phyloP scores from a whole-genome alignment of 2,888 invertebrate species.

The Stictocephala bisonia region DNA sequence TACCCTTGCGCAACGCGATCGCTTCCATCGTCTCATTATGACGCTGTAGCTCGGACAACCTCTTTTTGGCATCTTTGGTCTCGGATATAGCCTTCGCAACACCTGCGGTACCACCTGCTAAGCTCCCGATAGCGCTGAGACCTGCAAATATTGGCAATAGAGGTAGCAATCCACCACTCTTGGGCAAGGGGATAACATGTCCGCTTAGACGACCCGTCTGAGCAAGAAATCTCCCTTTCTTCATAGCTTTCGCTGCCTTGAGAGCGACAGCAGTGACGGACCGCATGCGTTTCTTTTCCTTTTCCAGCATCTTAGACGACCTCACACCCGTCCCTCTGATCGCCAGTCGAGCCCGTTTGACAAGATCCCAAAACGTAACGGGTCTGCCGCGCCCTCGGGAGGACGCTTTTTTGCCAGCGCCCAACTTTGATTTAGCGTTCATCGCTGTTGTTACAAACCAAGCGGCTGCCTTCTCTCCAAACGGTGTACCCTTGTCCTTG shows the following conservation, averaged over 20 bases:
- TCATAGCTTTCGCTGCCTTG: no score
- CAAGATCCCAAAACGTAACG: no score
- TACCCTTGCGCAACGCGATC: slow-evolving; percentile 62
- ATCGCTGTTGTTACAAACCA: slow-evolving; percentile 37
- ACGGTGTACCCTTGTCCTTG: slow-evolving; percentile 36
- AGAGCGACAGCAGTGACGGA: no score
- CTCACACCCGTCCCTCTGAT: no score
- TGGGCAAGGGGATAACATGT: slow-evolving; percentile 49
- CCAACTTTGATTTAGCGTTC: slow-evolving; percentile 46
- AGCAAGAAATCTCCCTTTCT: no score
- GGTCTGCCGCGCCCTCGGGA: no score
- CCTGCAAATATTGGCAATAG: slow-evolving; percentile 62
- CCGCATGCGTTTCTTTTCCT: no score
- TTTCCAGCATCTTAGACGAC: no score
- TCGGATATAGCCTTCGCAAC: slow-evolving; percentile 62
- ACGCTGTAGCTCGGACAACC: slow-evolving; percentile 60
- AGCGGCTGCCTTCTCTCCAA: slow-evolving; percentile 44
- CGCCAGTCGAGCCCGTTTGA: no score
- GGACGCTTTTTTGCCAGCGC: slow-evolving; percentile 54
- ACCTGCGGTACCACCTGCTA: slow-evolving; percentile 62
- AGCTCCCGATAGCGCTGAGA: slow-evolving; percentile 61
- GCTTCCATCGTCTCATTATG: slow-evolving; percentile 63
- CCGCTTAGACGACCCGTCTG: no score
- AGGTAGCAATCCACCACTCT: slow-evolving; percentile 60
- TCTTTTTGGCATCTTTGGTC: slow-evolving; percentile 60